These are phyloP conservation scores for Anhinga anhinga DNA, from an alignment of 2,113 vertebrate genomes.

Conservation along the genomic window DNA sequence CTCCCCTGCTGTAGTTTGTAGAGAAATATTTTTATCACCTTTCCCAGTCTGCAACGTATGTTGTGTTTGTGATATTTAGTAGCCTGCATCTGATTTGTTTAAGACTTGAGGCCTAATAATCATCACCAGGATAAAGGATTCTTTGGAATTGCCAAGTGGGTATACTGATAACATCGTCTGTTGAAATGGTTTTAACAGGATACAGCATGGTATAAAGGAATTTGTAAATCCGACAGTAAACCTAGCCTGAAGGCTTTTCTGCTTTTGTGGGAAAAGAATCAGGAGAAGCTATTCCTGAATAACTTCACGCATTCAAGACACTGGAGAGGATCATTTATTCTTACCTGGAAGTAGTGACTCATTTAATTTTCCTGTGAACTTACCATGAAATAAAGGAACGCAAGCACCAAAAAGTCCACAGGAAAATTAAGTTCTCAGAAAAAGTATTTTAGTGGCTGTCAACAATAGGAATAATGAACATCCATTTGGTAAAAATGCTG, in stretches of 20 bases:
- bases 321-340: neutral
- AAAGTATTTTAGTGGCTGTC: neutral
- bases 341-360: neutral
- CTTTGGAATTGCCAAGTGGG: neutral
- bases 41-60: accelerated
- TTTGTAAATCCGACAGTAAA: neutral
- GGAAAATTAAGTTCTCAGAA: neutral
- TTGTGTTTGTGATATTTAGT: neutral
- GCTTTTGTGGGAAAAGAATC: neutral
- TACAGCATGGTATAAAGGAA: neutral
- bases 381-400: neutral
- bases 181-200: neutral
- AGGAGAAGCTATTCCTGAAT: neutral
- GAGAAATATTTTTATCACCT: neutral
- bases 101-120: neutral
- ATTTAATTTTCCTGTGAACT: neutral
- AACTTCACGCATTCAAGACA: neutral
- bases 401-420: neutral
- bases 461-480: accelerated
- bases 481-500: neutral
- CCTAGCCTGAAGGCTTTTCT: neutral
- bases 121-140: neutral
- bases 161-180: neutral
- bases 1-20: neutral
- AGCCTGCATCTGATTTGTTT: neutral